Percentiles rank a stretch among this genome's conserved stretches.
Evolutionary conservation across 2,113 vertebrate species (phyloP).

Genomic region (Burhinus bistriatus): DNA sequence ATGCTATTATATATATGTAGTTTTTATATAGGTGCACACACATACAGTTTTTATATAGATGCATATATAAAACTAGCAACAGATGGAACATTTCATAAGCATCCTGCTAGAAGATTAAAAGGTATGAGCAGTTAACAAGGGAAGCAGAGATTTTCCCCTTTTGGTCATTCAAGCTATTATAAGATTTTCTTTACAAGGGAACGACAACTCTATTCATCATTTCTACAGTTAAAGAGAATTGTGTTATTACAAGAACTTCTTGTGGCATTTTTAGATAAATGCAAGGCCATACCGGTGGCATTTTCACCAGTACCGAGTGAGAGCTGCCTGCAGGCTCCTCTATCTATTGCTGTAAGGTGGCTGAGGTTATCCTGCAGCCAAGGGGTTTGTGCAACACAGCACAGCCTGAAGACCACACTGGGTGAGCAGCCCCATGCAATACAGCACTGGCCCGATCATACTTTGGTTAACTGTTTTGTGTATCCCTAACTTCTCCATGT

Average conservation of each 20-base stretch:
- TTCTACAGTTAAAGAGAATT: background rate
- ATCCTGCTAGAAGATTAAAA: background rate
- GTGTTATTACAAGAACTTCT: background rate
- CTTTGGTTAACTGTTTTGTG: fast-evolving
- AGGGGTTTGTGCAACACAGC: background rate
- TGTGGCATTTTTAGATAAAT: background rate
- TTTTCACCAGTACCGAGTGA: fast-evolving
- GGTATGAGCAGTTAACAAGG: background rate
- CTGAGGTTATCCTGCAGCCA: background rate
- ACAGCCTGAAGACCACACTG: background rate
- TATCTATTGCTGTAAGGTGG: background rate
- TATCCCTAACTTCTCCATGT: background rate
- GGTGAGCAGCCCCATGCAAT: fast-evolving
- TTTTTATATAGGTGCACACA: background rate
- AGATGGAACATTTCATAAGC: constrained; percentile 18
- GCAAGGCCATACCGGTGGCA: fast-evolving
- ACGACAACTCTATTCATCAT: background rate
- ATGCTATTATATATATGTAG: background rate
- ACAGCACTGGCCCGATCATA: no score
- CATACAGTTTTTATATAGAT: background rate
- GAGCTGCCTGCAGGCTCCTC: background rate
- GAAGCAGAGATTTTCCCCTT: background rate
- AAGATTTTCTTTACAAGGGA: background rate
- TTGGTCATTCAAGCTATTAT: background rate
- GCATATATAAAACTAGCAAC: background rate